Percentiles rank a stretch among this genome's conserved stretches.
Evolutionary conservation across 2,113 vertebrate species (phyloP).

Genomic region (Tinamus guttatus): DNA sequence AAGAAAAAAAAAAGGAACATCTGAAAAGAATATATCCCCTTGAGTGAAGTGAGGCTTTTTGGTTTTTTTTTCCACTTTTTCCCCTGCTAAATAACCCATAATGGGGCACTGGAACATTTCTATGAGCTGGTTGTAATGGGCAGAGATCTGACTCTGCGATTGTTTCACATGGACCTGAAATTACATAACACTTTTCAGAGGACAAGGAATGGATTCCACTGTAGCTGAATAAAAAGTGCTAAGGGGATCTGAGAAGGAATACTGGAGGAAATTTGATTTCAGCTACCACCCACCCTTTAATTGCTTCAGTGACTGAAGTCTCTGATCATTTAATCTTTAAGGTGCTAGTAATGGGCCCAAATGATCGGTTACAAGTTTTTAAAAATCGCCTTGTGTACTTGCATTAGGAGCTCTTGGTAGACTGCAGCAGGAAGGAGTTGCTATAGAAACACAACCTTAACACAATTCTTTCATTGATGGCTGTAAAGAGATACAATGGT

Average conservation of each 20-base stretch:
- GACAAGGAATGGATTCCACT: neutral
- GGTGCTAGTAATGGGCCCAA: slow-evolving; percentile 6
- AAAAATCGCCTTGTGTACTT: slow-evolving; percentile 28
- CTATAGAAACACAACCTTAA: slow-evolving; percentile 59
- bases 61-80: neutral
- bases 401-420: slow-evolving; percentile 17
- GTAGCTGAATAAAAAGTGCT: neutral
- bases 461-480: neutral
- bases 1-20: neutral
- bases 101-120: neutral
- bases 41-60: neutral
- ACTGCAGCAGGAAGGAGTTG: slow-evolving; percentile 5
- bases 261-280: slow-evolving; percentile 32
- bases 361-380: slow-evolving; percentile 38
- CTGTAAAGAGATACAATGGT: slow-evolving; percentile 15
- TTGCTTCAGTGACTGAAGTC: slow-evolving; percentile 37
- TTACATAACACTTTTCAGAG: neutral
- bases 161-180: slow-evolving; percentile 3
- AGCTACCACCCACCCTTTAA: slow-evolving; percentile 38
- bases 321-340: slow-evolving; percentile 46
- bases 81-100: neutral
- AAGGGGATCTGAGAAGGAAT: neutral
- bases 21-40: neutral
- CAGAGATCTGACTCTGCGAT: neutral
- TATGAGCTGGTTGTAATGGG: neutral